Evolutionary conservation across 2,888 invertebrate species (phyloP), one percentile per base, ranked within the genome.

Genomic region (Lacanobia wlatinum): DNA sequence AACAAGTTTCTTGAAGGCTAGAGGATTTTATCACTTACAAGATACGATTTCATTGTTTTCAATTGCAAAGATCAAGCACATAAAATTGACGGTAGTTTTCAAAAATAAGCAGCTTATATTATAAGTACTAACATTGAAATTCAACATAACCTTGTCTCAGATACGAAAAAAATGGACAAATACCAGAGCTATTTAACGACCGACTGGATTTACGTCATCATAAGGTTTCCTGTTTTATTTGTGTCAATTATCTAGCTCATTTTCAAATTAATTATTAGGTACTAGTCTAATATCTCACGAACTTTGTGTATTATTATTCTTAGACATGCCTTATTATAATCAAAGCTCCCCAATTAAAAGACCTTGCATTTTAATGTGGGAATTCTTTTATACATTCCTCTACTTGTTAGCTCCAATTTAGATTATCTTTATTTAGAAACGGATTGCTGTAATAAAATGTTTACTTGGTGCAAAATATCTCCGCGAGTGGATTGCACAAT

Each of bases 291-390:
- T 86, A 73, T 76, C 82, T 82, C 86, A 87, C 84, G 86, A 84
- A 68, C 61, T 82, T 78, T 75, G 72, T 81, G 68, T 81, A 78
- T 78, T 79, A 78, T 69, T 64, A 66, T 83, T 85, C 71, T 83
- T 77, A 74, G 66, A 78, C 71, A 80, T 85, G 77, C 69, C 73
- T 84, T 83, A 79, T 86, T 84, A 85, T 86, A 70, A 78, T 82
- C 73, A 82, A 82, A 84, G 78, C 73, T 75, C 72, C 80, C 78
- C 80, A 83, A 85, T 85, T 84, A 85, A 75, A 77, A 84, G 91
- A 90, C 94, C 94, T 94, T 92, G 94, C 84, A 84, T 92, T 90
- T 89, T 93, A 93, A 92, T 93, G 95, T 95, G 94, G 91, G 94
- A 95, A 94, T 88, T 90, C 87, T 91, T 82, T 87, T 87, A 88